phyloP scores from a whole-genome alignment of 2,113 vertebrate genomes.

The Zosterops pallidus region DNA sequence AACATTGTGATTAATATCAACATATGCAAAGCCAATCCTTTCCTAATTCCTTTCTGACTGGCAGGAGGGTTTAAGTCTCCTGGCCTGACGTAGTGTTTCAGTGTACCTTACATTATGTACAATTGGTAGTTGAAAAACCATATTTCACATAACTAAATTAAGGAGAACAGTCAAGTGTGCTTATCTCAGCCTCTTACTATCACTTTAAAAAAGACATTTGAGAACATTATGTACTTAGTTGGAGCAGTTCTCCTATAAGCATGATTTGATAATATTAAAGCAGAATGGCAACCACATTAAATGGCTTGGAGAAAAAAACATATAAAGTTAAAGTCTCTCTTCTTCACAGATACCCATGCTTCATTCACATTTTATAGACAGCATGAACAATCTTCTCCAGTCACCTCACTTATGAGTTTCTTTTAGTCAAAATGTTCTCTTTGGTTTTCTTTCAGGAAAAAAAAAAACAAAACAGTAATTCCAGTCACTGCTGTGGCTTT shows the following conservation, averaged over 20 bases:
- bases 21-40: background rate
- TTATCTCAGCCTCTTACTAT: background rate
- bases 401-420: background rate
- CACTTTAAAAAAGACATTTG: background rate
- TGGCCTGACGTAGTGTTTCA: background rate
- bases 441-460: background rate
- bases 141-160: background rate
- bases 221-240: background rate
- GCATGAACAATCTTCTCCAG: background rate
- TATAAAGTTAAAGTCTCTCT: background rate
- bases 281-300: background rate
- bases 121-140: background rate
- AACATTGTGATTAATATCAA: background rate
- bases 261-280: background rate
- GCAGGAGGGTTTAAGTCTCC: background rate
- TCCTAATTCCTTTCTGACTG: background rate
- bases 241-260: background rate
- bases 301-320: background rate
- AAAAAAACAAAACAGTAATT: background rate
- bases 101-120: background rate
- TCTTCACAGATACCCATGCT: background rate
- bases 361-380: background rate
- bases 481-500: slow-evolving; percentile 21
- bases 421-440: background rate
- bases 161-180: background rate